A percentile compares a stretch with the other conserved stretches of the same genome.
Conservation (phyloP, 2,113 vertebrate genomes). For the Odontophorus gujanensis region DNA sequence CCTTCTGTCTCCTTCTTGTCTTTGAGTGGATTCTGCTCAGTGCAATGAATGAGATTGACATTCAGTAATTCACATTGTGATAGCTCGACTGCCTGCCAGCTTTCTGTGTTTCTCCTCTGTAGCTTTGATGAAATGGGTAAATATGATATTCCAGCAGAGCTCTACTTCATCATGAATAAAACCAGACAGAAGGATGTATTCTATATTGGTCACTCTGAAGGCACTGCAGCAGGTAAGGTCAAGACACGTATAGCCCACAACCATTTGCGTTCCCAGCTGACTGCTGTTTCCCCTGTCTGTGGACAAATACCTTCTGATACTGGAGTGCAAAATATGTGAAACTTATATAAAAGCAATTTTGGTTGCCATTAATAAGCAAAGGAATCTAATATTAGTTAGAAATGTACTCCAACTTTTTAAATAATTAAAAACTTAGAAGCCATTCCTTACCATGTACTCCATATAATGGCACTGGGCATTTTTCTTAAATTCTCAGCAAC, state of each 20-base stretch:
- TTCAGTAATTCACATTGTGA: neutral
- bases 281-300: neutral
- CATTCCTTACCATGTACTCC: neutral
- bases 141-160: constrained; percentile 89
- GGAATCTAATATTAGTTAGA: neutral
- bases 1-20: neutral
- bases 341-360: neutral
- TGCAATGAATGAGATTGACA: neutral
- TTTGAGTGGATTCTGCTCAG: neutral
- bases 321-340: neutral
- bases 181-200: constrained; percentile 84
- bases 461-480: neutral
- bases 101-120: constrained; percentile 49
- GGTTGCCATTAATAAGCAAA: neutral
- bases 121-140: constrained; percentile 91
- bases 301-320: neutral
- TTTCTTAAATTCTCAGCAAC: neutral
- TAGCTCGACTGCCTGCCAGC: neutral
- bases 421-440: neutral
- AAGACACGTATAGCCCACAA: neutral
- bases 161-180: constrained; percentile 87
- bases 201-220: constrained; percentile 93
- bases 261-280: neutral
- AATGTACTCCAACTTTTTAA: neutral
- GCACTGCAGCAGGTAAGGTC: constrained; percentile 84